Percentiles rank a stretch among this genome's conserved stretches.
Evolutionary conservation across 1,140 invertebrate genomes (phyloP).

Genomic region (Eufriesea mexicana): DNA sequence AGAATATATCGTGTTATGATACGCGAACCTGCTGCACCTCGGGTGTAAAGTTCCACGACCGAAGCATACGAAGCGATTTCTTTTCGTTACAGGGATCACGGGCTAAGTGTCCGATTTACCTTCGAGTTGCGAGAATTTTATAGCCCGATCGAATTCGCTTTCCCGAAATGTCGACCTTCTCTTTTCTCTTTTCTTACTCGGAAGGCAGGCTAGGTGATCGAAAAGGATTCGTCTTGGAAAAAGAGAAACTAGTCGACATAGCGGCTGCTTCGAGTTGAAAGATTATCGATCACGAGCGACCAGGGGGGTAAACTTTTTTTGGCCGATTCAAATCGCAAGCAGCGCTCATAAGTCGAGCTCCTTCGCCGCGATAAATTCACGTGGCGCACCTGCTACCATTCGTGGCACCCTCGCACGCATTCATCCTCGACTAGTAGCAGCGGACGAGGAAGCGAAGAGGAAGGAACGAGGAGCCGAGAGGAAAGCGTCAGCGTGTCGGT

Average conservation of each 20-base stretch:
- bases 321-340: constrained; percentile 62
- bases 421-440: constrained; percentile 52
- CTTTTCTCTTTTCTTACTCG: no score
- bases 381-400: constrained; percentile 65
- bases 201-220: no score
- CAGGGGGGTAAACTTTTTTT: constrained; percentile 4
- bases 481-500: constrained; percentile 55
- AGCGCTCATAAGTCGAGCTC: constrained; percentile 64
- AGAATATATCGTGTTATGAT: constrained; percentile 37
- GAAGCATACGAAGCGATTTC: not conserved
- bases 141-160: no score
- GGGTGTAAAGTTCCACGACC: not conserved
- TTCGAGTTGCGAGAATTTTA: no score
- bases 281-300: constrained; percentile 42
- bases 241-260: not conserved
- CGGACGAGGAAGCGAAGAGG: constrained; percentile 39
- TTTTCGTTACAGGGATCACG: not conserved
- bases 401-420: constrained; percentile 63
- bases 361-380: constrained; percentile 67
- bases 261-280: not conserved
- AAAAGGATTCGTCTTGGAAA: no score
- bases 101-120: not conserved
- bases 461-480: constrained; percentile 3
- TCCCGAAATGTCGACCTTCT: no score
- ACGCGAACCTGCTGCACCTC: not conserved